These are phyloP conservation scores for Laterallus jamaicensis DNA, from an alignment of 2,113 vertebrate species.

Conservation along the genomic window DNA sequence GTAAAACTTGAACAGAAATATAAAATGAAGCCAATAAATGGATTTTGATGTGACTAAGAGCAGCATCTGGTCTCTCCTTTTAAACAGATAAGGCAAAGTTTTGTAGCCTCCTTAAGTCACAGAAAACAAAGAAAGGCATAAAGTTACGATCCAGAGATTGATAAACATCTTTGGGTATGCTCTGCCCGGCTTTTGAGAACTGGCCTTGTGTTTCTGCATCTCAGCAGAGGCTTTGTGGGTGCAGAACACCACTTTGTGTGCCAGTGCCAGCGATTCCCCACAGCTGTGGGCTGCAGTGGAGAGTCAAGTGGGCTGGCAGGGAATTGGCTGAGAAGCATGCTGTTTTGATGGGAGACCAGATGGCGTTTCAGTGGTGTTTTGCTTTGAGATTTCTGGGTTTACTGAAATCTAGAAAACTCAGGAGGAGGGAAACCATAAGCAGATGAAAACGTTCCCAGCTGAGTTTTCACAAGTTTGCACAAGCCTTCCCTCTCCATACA, in stretches of 20 bases:
- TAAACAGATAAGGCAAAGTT: not conserved
- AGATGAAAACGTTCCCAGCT: not conserved
- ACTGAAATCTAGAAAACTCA: not conserved
- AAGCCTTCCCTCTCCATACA: not conserved
- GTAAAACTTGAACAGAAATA: not conserved
- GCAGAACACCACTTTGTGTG: not conserved
- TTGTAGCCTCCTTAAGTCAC: not conserved
- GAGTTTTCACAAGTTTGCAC: not conserved
- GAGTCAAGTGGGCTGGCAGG: not conserved
- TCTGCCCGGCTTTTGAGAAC: not conserved
- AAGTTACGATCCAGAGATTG: not conserved
- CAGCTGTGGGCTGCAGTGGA: not conserved
- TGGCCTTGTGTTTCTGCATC: not conserved
- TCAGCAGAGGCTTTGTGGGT: not conserved
- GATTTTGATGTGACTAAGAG: not conserved
- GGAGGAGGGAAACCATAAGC: slow-evolving; percentile 2
- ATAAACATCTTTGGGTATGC: not conserved
- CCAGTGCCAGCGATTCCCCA: not conserved
- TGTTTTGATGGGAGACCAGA: slow-evolving; percentile 16
- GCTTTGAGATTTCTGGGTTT: not conserved
- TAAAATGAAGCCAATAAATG: not conserved
- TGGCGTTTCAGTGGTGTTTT: slow-evolving; percentile 17
- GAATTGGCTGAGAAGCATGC: not conserved
- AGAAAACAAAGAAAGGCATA: not conserved
- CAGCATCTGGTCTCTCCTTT: not conserved